Percentiles rank a stretch among this genome's conserved stretches.
These are phyloP conservation scores for Helarctos malayanus DNA, from an alignment of 2,797 vertebrate species.

Conservation along the genomic window DNA sequence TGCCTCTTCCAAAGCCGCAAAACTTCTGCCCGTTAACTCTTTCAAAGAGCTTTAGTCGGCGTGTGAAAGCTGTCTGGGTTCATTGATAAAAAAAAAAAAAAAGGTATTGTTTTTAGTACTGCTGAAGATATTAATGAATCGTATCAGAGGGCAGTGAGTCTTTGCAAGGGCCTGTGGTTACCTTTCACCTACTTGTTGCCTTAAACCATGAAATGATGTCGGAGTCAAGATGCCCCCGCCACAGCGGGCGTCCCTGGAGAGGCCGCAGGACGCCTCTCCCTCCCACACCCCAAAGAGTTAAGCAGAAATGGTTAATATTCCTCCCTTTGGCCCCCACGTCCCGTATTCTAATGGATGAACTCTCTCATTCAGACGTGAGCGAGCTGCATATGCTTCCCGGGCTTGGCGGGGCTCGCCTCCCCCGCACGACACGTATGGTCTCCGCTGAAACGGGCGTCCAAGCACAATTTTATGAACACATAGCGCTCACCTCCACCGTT, in stretches of 20 bases:
- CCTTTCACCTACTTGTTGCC: constrained; percentile 72
- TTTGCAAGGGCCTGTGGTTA: constrained; percentile 75
- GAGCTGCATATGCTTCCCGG: not conserved
- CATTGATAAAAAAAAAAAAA: constrained; percentile 77
- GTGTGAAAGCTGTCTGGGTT: constrained; percentile 80
- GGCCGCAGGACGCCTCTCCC: rapidly evolving
- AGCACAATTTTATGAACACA: not conserved
- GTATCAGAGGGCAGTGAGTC: constrained; percentile 68
- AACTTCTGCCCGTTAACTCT: constrained; percentile 87
- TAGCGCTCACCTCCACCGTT: rapidly evolving
- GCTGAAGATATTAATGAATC: constrained; percentile 80
- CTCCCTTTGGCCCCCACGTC: not conserved
- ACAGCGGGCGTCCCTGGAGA: rapidly evolving
- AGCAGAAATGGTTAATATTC: not conserved
- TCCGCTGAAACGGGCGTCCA: not conserved
- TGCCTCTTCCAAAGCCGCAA: constrained; percentile 81
- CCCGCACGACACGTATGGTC: rapidly evolving
- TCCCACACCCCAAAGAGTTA: not conserved
- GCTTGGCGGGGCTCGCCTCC: not conserved
- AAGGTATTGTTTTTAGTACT: constrained; percentile 81
- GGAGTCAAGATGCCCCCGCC: not conserved
- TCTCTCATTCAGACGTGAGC: not conserved
- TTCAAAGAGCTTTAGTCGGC: constrained; percentile 84
- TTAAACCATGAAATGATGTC: not conserved
- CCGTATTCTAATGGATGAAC: not conserved